Evolutionary conservation across 2,797 vertebrate species (phyloP).

Genomic region (Manis pentadactyla): DNA sequence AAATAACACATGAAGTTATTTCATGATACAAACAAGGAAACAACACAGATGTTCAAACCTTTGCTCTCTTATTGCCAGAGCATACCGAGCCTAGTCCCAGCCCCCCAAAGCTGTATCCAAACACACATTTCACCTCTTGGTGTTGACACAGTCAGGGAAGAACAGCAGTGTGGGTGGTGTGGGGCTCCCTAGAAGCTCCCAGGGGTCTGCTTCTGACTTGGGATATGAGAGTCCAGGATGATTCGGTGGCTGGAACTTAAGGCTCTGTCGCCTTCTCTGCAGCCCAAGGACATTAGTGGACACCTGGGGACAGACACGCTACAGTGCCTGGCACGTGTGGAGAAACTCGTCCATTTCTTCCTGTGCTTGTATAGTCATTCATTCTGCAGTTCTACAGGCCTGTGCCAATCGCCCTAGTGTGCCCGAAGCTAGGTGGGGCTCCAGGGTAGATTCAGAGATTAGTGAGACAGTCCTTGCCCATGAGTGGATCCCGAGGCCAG

Average conservation of each 20-base stretch:
- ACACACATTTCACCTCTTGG: fast-evolving
- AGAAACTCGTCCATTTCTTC: neutral
- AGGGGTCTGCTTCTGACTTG: neutral
- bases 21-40: neutral
- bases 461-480: neutral
- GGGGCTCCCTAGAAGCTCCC: neutral
- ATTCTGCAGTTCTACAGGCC: neutral
- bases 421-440: neutral
- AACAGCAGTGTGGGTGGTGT: fast-evolving
- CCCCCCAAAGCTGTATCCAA: neutral
- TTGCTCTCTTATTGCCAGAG: neutral
- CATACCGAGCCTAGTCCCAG: neutral
- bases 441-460: neutral
- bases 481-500: neutral
- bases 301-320: no score
- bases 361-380: neutral
- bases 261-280: neutral
- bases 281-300: neutral
- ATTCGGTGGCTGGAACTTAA: neutral
- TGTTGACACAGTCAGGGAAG: neutral
- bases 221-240: neutral
- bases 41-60: neutral
- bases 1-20: neutral
- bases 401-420: no score
- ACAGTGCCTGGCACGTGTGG: neutral